phyloP scores from a whole-genome alignment of 2,797 vertebrate species.

The Danio albolineatus region DNA sequence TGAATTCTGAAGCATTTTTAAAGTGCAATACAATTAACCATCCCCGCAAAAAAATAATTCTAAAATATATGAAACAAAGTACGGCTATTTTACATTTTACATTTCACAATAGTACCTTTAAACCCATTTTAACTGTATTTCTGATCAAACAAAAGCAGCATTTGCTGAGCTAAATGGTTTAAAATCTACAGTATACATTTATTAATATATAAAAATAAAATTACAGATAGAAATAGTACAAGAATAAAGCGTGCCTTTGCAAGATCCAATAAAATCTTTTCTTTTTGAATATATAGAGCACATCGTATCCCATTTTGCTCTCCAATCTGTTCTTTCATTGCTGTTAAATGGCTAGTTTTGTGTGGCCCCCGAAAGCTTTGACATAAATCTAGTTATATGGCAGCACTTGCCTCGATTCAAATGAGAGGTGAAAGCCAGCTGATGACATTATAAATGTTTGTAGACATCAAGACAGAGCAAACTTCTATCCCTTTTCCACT shows the following conservation, averaged over 20 bases:
- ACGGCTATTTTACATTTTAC: background rate
- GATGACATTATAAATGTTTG: background rate
- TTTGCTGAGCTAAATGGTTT: background rate
- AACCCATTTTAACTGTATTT: background rate
- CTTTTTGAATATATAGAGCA: background rate
- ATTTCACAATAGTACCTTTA: background rate
- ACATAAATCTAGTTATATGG: background rate
- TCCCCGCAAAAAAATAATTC: background rate
- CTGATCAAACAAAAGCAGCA: background rate
- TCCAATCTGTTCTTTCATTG: background rate
- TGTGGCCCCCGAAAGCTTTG: background rate
- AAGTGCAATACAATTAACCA: background rate
- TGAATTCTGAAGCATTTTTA: background rate
- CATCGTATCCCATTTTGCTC: background rate
- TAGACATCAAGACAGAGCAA: conserved; percentile 13
- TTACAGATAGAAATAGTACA: too few relatives aligned
- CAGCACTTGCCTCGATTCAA: background rate
- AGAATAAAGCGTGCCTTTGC: background rate
- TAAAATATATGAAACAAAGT: background rate
- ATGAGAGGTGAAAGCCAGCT: conserved; percentile 18
- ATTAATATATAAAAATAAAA: too few relatives aligned
- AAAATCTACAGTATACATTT: too few relatives aligned
- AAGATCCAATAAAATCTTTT: conserved; percentile 4
- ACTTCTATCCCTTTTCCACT: background rate
- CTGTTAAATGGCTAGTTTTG: background rate